A percentile compares a stretch with the other conserved stretches of the same genome.
phyloP scores from a whole-genome alignment of 2,113 vertebrate genomes.

The Falcunculus frontatus region DNA sequence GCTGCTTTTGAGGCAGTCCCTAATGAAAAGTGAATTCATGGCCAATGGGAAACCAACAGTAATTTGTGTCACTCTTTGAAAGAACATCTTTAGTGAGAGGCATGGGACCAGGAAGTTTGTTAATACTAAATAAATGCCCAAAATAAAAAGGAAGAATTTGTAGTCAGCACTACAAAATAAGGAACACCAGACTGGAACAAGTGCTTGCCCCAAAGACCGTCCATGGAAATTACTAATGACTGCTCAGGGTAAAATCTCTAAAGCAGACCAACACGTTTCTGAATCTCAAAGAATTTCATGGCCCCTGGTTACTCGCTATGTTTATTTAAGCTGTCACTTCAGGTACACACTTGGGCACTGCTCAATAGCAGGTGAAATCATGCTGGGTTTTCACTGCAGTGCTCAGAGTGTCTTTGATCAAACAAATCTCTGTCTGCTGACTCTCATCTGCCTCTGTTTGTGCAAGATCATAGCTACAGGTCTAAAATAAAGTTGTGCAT shows the following conservation, averaged over 20 bases:
- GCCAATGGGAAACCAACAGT: slow-evolving; percentile 29
- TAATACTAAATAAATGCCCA: slow-evolving; percentile 8
- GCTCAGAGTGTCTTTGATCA: background rate
- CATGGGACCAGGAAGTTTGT: slow-evolving; percentile 45
- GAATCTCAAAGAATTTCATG: background rate
- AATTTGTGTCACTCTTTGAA: slow-evolving; percentile 42
- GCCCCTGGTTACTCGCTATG: background rate
- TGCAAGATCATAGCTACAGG: background rate
- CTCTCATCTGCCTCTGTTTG: background rate
- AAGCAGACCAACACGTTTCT: background rate
- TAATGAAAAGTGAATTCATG: background rate
- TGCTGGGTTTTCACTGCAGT: background rate
- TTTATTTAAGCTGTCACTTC: slow-evolving; percentile 21
- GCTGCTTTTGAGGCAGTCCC: background rate
- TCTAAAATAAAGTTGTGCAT: background rate
- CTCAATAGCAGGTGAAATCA: slow-evolving; percentile 4
- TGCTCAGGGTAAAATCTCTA: background rate
- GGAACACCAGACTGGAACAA: background rate
- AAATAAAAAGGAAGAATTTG: slow-evolving; percentile 6
- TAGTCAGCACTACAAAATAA: background rate
- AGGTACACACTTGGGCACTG: background rate
- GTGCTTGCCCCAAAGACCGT: background rate
- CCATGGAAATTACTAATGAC: background rate
- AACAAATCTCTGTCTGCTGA: background rate
- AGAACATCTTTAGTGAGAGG: background rate